Evolutionary conservation across 2,888 invertebrate genomes (phyloP).

Genomic region (Eupithecia exiguata): DNA sequence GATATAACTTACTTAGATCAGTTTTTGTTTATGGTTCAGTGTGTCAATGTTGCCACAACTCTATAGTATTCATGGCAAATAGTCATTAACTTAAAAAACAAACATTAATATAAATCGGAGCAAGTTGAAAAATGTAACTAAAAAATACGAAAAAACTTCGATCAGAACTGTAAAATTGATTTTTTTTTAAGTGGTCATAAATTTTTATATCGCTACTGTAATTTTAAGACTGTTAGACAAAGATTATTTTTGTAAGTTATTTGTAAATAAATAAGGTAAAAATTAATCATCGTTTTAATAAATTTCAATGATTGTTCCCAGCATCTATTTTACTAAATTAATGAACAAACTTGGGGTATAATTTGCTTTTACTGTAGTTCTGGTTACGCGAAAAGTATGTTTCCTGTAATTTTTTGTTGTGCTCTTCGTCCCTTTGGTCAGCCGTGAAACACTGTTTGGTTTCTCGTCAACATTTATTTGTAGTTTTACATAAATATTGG

Average conservation of each 20-base stretch:
- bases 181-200: too few species aligned
- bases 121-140: neutral
- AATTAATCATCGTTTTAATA: conserved; percentile 27
- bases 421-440: neutral
- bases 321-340: neutral
- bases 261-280: conserved; percentile 30
- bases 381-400: neutral
- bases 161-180: too few species aligned
- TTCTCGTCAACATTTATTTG: conserved; percentile 55
- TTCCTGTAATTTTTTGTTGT: neutral
- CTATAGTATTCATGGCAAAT: neutral
- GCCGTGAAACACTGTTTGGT: neutral
- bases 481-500: conserved; percentile 57
- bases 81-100: neutral
- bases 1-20: too few species aligned
- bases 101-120: neutral
- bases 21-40: neutral
- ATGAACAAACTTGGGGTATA: neutral
- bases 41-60: neutral
- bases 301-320: neutral
- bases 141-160: neutral
- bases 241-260: conserved; percentile 30
- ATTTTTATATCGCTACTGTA: conserved; percentile 7
- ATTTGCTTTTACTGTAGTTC: neutral
- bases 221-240: conserved; percentile 32